Conservation (phyloP, 1,140 invertebrate genomes). For the Trissolcus basalis region DNA sequence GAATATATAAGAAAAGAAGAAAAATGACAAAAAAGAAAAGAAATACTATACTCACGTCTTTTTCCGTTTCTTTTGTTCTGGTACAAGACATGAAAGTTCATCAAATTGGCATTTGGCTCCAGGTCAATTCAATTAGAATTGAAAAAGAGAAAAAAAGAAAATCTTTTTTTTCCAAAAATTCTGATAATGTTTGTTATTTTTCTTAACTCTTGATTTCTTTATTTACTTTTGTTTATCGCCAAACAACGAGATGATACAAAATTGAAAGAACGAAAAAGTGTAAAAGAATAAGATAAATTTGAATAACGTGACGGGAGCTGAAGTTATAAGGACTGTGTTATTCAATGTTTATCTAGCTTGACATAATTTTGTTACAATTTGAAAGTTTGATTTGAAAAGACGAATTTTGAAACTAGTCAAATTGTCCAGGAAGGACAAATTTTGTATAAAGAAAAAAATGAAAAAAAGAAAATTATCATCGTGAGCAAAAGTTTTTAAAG, state of each 20-base stretch:
- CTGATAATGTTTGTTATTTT: conserved; percentile 26
- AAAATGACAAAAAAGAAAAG: conserved; percentile 25
- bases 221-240: conserved; percentile 34
- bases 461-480: too few relatives aligned
- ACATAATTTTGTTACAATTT: not conserved
- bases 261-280: too few relatives aligned
- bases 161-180: not conserved
- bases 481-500: conserved; percentile 29
- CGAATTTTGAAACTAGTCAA: conserved; percentile 1
- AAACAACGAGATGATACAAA: not conserved
- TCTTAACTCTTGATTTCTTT: conserved; percentile 25
- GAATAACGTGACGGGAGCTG: conserved; percentile 55
- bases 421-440: too few relatives aligned
- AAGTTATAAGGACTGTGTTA: conserved; percentile 29
- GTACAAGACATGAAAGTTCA: not conserved
- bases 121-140: too few relatives aligned
- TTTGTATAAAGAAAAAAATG: conserved; percentile 18
- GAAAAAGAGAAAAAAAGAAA: too few relatives aligned
- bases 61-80: conserved; percentile 8
- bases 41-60: conserved; percentile 27
- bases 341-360: conserved; percentile 42
- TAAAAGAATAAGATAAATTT: conserved; percentile 34
- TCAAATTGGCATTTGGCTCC: not conserved
- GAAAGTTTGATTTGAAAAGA: not conserved
- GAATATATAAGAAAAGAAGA: not conserved